A percentile compares a stretch with the other conserved stretches of the same genome.
Evolutionary conservation across 2,113 vertebrate genomes (phyloP).

Genomic region (Microcebus griseorufus): DNA sequence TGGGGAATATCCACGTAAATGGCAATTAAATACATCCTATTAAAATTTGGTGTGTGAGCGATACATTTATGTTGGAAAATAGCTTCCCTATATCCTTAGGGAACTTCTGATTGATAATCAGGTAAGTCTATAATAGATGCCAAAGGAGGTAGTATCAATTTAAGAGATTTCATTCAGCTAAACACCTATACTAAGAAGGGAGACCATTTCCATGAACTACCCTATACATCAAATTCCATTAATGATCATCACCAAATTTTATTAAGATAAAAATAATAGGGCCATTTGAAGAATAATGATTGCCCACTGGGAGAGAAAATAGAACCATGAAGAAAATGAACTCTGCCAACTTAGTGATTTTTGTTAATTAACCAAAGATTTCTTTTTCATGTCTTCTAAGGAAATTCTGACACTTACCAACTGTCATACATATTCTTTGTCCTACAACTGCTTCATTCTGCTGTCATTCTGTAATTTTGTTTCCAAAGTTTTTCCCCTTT

Average conservation of each 20-base stretch:
- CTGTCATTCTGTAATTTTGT: slow-evolving; percentile 13
- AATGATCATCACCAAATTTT: slow-evolving; percentile 1
- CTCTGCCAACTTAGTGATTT: not conserved
- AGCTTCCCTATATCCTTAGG: not conserved
- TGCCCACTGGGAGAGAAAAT: slow-evolving; percentile 16
- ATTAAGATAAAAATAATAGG: slow-evolving; percentile 28
- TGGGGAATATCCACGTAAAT: not conserved
- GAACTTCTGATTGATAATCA: not conserved
- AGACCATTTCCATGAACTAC: not conserved
- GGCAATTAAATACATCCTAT: slow-evolving; percentile 9
- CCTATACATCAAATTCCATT: not conserved
- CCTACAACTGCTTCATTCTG: not conserved
- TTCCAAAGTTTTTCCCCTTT: not conserved
- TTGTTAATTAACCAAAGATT: slow-evolving; percentile 31
- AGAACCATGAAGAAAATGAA: slow-evolving; percentile 3
- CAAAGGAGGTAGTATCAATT: not conserved
- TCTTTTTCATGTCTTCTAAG: not conserved
- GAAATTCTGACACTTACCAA: slow-evolving; percentile 37
- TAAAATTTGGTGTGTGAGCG: not conserved
- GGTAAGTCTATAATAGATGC: not conserved
- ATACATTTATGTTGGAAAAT: not conserved
- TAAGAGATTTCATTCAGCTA: not conserved
- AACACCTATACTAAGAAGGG: not conserved
- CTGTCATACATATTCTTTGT: not conserved
- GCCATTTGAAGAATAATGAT: slow-evolving; percentile 40